phyloP scores from a whole-genome alignment of 2,888 invertebrate genomes.

The Pterostichus niger region DNA sequence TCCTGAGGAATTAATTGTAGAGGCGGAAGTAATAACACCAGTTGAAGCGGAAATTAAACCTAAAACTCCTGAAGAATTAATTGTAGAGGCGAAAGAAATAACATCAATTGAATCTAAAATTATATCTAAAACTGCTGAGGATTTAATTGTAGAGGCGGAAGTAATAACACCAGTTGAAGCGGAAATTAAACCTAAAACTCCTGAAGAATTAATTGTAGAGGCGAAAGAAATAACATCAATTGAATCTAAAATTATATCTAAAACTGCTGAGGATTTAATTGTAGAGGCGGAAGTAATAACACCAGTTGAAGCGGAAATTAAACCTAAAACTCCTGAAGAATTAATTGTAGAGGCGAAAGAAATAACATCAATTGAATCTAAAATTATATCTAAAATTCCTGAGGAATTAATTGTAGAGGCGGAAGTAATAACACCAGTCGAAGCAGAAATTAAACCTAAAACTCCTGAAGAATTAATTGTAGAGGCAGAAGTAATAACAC shows the following conservation, averaged over 20 bases:
- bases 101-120: not conserved
- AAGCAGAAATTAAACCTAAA: too few relatives aligned
- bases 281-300: slow-evolving; percentile 5
- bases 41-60: slow-evolving; percentile 14
- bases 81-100: not conserved
- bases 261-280: slow-evolving; percentile 5
- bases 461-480: not conserved
- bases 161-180: not conserved
- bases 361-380: too few relatives aligned
- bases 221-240: slow-evolving; percentile 15
- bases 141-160: not conserved
- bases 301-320: not conserved
- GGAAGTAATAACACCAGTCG: too few relatives aligned
- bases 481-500: too few relatives aligned
- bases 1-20: slow-evolving; percentile 20
- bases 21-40: too few relatives aligned
- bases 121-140: not conserved
- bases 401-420: too few relatives aligned
- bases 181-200: not conserved
- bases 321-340: slow-evolving; percentile 63
- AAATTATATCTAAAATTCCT: too few relatives aligned
- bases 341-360: not conserved
- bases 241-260: not conserved
- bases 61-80: slow-evolving; percentile 61
- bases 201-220: not conserved